Base-by-base conservation (phyloP, 1,140 invertebrate species). In the Euglossa dilemma region DNA sequence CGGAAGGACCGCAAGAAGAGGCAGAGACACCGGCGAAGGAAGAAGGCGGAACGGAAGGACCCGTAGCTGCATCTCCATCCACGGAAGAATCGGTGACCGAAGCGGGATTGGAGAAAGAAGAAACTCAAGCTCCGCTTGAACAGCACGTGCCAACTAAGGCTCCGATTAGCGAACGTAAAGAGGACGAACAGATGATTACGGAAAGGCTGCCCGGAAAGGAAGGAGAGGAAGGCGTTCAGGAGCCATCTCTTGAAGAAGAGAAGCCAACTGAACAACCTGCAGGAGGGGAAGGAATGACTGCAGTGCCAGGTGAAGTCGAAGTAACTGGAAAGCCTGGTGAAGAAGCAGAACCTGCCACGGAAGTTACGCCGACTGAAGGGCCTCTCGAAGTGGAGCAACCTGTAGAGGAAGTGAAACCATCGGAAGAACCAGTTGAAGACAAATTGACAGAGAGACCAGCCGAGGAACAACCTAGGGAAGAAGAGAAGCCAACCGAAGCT, bases 241-340 rank as follows among this genome's bases (percentile, higher is more conserved):
- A 73, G 52, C 80, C 80, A 52, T 76, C 79, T 73, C 52, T 82
- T 56, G 82, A 79, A 83, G 84, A 87, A 69, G 76, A 74, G 67
- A 83, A 66, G 56, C 47, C 67, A 67, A 80, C 91, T 82, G 89
- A 89, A 87, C 66, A 36, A 23, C 63, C 56, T 25, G 25, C 11
- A 7, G 86, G 78, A 64, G 74, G 50, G 57, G 85, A 84, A 52
- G 45, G 67, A 66, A 11, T 67, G 72, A 85, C 84, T 79, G 80
- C 81, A 86, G 73, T 43, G 59, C 63, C 91, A 71, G 66, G 50
- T 61, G 81, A 72, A 20, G 88, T 89, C 83, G 72, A 70, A 36
- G 69, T 76, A 67, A 80, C 79, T 25, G 66, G 87, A 79, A 47
- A 6, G 16, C 47, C 71, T 78, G 0, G 45, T 28, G 83, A 85